Conservation (phyloP, 2,113 vertebrate genomes). For the Neolamprologus kungweensis region DNA sequence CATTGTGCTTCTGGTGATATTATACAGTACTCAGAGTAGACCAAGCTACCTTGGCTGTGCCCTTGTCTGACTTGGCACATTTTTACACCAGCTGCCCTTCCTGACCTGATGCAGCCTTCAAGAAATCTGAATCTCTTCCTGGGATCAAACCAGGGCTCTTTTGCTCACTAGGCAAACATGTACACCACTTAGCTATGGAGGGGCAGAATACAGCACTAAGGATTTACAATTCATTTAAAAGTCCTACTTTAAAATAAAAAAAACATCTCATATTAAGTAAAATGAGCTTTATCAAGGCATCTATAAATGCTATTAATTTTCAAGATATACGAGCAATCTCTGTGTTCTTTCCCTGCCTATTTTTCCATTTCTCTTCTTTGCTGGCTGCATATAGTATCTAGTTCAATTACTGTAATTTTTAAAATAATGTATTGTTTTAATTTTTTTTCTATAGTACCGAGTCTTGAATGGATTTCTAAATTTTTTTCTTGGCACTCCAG, state of each 20-base stretch:
- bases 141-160: background rate
- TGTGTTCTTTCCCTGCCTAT: background rate
- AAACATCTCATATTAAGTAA: background rate
- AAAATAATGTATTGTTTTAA: background rate
- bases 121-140: background rate
- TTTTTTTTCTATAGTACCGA: slow-evolving; percentile 6
- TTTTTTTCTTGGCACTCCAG: slow-evolving; percentile 16
- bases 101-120: background rate
- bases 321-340: background rate
- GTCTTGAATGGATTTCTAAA: slow-evolving; percentile 9
- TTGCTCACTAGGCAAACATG: background rate
- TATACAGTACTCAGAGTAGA: background rate
- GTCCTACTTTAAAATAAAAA: background rate
- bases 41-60: background rate
- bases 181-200: background rate
- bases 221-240: background rate
- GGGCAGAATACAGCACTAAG: background rate
- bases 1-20: background rate
- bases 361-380: background rate
- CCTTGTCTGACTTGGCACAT: background rate
- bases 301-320: background rate
- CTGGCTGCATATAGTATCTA: background rate
- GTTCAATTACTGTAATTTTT: background rate
- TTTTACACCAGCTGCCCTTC: background rate
- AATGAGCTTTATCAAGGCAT: background rate